Percentiles rank a stretch among this genome's conserved stretches.
phyloP scores from a whole-genome alignment of 1,140 invertebrate species.

The Acromyrmex heyeri region DNA sequence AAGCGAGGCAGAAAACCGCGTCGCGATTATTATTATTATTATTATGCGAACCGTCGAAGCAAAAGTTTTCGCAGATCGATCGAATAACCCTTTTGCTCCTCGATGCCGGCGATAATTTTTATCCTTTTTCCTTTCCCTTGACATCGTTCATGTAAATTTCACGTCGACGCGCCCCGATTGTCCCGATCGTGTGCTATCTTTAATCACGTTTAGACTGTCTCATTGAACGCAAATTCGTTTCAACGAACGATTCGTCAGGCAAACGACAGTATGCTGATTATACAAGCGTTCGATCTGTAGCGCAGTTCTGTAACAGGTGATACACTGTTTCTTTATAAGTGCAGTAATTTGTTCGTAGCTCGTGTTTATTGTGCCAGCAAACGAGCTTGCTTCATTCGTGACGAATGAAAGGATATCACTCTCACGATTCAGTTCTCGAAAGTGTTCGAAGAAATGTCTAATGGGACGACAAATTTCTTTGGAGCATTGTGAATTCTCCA shows the following conservation, averaged over 20 bases:
- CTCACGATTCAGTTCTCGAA: not conserved
- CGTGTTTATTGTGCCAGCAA: not conserved
- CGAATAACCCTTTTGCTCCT: not conserved
- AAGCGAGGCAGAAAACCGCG: not conserved
- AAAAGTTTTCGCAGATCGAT: constrained; percentile 56
- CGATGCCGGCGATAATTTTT: constrained; percentile 29
- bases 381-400: not conserved
- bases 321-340: not conserved
- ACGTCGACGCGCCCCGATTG: not conserved
- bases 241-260: not conserved
- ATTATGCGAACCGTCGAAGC: constrained; percentile 53
- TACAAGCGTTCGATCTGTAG: constrained; percentile 26
- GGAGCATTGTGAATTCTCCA: not conserved
- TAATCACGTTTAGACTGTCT: not conserved
- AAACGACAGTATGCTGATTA: not conserved
- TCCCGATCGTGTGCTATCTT: not conserved
- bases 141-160: not conserved
- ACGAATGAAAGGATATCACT: not conserved
- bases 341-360: not conserved
- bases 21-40: constrained; percentile 49
- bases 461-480: not conserved
- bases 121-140: constrained; percentile 8
- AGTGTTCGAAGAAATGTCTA: not conserved
- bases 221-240: not conserved
- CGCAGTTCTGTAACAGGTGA: constrained; percentile 44